phyloP scores from a whole-genome alignment of 2,888 invertebrate genomes.

The Morpho deidamia region DNA sequence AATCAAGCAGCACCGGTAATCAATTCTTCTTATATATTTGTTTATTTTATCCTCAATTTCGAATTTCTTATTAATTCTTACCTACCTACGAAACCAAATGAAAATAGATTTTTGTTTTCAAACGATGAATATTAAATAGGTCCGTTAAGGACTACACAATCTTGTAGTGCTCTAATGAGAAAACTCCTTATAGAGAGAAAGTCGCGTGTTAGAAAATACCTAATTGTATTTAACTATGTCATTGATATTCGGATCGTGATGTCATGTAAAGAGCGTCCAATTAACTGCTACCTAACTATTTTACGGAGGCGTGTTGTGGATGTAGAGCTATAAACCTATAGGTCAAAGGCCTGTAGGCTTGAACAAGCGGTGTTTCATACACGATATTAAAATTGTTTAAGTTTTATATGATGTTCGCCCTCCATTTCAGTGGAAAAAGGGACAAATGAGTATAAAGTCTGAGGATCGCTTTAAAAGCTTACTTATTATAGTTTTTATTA shows the following conservation, averaged over 20 bases:
- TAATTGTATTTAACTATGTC: slow-evolving; percentile 62
- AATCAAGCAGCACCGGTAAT: too few species aligned
- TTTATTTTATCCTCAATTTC: too few species aligned
- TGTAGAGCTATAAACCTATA: background rate
- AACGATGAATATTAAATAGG: slow-evolving; percentile 65
- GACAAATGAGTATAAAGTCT: too few species aligned
- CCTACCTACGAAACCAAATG: too few species aligned
- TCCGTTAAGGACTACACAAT: slow-evolving; percentile 36
- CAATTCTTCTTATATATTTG: too few species aligned
- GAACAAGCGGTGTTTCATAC: background rate
- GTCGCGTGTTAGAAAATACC: slow-evolving; percentile 60
- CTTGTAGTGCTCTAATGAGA: slow-evolving; percentile 64
- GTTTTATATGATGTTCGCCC: too few species aligned
- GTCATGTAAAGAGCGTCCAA: background rate
- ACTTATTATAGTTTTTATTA: too few species aligned
- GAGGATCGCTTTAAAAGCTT: too few species aligned
- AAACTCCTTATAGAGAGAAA: slow-evolving; percentile 52
- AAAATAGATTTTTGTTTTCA: slow-evolving; percentile 43
- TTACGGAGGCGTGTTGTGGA: background rate
- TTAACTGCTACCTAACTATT: background rate
- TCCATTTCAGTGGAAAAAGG: too few species aligned
- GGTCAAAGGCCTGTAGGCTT: background rate
- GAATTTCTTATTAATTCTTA: too few species aligned
- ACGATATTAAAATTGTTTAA: too few species aligned
- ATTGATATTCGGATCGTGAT: slow-evolving; percentile 14